Conservation (phyloP, 2,888 invertebrate species). For the Lepeophtheirus nordmannii region DNA sequence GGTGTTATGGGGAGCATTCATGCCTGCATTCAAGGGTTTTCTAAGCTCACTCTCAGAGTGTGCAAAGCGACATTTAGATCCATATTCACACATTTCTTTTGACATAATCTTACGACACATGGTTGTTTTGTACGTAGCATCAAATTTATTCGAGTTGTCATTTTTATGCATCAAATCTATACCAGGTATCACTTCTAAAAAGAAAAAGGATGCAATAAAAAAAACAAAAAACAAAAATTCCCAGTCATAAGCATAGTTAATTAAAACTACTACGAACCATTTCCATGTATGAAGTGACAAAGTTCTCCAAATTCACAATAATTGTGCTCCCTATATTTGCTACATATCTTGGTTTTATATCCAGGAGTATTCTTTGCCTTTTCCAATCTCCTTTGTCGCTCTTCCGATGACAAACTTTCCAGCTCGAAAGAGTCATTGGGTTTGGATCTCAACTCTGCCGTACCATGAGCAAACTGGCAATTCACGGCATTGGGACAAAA, state of each 20-base stretch:
- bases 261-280: neutral
- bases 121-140: slow-evolving; percentile 13
- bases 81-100: neutral
- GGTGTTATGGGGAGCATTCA: neutral
- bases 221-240: neutral
- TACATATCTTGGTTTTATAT: slow-evolving; percentile 18
- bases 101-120: slow-evolving; percentile 17
- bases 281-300: slow-evolving; percentile 18
- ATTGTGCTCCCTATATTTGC: neutral
- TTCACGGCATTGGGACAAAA: slow-evolving; percentile 12
- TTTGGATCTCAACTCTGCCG: slow-evolving; percentile 11
- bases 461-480: slow-evolving; percentile 20
- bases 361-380: slow-evolving; percentile 7
- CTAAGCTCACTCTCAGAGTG: slow-evolving; percentile 18
- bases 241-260: neutral
- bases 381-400: slow-evolving; percentile 3
- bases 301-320: slow-evolving; percentile 19
- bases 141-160: neutral
- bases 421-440: slow-evolving; percentile 1
- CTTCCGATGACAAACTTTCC: neutral
- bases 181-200: slow-evolving; percentile 2
- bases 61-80: slow-evolving; percentile 10
- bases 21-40: neutral
- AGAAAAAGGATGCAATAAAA: neutral
- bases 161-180: neutral